These are phyloP conservation scores for Mya arenaria DNA, from an alignment of 1,140 invertebrate species.

Conservation along the genomic window DNA sequence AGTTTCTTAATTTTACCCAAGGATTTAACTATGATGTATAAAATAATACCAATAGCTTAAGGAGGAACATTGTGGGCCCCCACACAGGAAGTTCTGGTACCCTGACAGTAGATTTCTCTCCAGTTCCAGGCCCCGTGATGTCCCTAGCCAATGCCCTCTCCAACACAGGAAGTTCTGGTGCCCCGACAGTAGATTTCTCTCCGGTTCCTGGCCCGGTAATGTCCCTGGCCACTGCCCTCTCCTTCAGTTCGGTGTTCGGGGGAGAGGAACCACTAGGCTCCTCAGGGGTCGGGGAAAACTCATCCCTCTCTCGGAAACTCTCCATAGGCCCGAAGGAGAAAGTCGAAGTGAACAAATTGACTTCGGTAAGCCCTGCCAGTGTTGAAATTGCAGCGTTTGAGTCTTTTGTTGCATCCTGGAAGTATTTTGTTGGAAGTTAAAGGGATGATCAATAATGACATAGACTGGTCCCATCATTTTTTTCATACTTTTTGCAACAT, in stretches of 20 bases:
- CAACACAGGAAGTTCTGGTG: constrained; percentile 28
- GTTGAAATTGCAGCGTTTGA: no score
- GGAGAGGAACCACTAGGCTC: neutral
- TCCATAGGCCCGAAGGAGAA: constrained; percentile 70
- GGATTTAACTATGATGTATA: no score
- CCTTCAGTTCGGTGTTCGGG: no score
- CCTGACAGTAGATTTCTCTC: constrained; percentile 34
- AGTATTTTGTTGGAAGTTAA: no score
- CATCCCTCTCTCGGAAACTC: constrained; percentile 62
- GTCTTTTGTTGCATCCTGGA: no score
- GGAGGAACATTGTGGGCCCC: neutral
- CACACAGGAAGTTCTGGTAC: constrained; percentile 30
- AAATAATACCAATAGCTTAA: no score
- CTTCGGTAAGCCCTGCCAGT: constrained; percentile 39
- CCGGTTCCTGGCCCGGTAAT: constrained; percentile 43
- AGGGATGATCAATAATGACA: no score
- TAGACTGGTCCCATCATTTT: no score
- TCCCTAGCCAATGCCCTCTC: constrained; percentile 12
- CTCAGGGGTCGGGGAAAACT: constrained; percentile 1
- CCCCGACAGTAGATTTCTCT: constrained; percentile 35
- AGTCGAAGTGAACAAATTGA: constrained; percentile 70
- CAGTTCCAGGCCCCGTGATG: constrained; percentile 24
- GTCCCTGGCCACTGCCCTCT: neutral
- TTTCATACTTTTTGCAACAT: no score
- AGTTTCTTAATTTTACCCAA: no score